Evolutionary conservation across 2,888 invertebrate genomes (phyloP).

Genomic region (Formica aserva): DNA sequence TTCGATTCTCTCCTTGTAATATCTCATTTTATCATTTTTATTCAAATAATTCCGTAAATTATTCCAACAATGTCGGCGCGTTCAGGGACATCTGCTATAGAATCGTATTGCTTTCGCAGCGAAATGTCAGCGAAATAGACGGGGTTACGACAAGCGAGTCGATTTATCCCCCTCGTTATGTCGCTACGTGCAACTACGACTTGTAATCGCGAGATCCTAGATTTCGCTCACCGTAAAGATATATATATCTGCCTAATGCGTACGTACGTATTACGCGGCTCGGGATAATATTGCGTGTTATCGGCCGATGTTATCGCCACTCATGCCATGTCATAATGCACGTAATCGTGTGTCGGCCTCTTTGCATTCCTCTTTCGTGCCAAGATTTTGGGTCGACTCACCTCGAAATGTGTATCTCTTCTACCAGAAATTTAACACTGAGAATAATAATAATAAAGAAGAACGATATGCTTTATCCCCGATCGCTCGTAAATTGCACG

Average conservation of each 20-base stretch:
- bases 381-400: constrained; percentile 28
- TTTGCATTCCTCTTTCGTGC: constrained; percentile 1
- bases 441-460: background rate
- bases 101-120: background rate
- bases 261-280: background rate
- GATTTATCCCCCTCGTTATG: constrained; percentile 41
- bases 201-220: constrained; percentile 53
- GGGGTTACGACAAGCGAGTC: constrained; percentile 20
- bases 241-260: constrained; percentile 10
- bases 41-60: constrained; percentile 26
- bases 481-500: constrained; percentile 23
- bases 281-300: constrained; percentile 51
- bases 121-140: constrained; percentile 37
- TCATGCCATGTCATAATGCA: constrained; percentile 57
- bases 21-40: background rate
- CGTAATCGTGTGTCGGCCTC: constrained; percentile 33
- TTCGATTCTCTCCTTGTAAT: background rate
- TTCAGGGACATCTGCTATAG: constrained; percentile 23
- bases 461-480: constrained; percentile 14
- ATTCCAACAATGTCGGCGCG: background rate
- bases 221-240: constrained; percentile 60
- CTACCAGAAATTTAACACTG: background rate
- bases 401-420: constrained; percentile 18
- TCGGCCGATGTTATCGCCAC: constrained; percentile 48
- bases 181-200: constrained; percentile 29